These are phyloP conservation scores for Meta bourneti DNA, from an alignment of 2,888 invertebrate genomes.

Conservation along the genomic window DNA sequence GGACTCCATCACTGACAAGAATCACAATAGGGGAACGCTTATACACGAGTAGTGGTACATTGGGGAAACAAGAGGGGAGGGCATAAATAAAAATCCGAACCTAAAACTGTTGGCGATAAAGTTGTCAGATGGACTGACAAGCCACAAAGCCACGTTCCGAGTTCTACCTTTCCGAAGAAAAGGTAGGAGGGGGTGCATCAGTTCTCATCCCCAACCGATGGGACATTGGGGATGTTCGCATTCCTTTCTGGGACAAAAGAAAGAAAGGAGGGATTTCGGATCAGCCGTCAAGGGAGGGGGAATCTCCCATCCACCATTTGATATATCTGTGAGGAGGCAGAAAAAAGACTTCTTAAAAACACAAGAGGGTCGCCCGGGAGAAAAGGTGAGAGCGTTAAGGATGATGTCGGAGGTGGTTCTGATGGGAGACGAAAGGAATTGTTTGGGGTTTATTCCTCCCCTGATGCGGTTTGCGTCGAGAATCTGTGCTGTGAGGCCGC, in stretches of 20 bases:
- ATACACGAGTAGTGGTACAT: too few species aligned
- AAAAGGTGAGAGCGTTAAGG: constrained; percentile 14
- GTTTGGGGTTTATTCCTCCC: constrained; percentile 14
- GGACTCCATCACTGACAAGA: constrained; percentile 19
- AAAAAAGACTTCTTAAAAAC: constrained; percentile 63
- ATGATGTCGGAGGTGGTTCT: neutral
- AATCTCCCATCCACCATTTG: neutral
- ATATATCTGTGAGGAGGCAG: constrained; percentile 35
- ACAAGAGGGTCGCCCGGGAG: constrained; percentile 31
- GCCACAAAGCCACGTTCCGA: constrained; percentile 67
- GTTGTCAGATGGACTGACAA: constrained; percentile 76
- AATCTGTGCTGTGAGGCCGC: neutral
- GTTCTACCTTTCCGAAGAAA: constrained; percentile 20
- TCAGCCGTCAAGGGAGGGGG: neutral
- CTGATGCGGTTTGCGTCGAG: neutral
- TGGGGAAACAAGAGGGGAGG: neutral
- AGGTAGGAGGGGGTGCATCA: constrained; percentile 1
- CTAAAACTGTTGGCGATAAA: constrained; percentile 71
- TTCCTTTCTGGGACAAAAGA: constrained; percentile 54
- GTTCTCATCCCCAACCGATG: constrained; percentile 4
- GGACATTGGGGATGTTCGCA: constrained; percentile 66
- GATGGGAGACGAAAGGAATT: constrained; percentile 21
- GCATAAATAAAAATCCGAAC: constrained; percentile 6
- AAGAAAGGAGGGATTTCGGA: constrained; percentile 57
- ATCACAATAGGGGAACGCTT: constrained; percentile 26